A percentile compares a stretch with the other conserved stretches of the same genome.
These are phyloP conservation scores for Colletes collaris DNA, from an alignment of 2,888 invertebrate species.

Conservation along the genomic window DNA sequence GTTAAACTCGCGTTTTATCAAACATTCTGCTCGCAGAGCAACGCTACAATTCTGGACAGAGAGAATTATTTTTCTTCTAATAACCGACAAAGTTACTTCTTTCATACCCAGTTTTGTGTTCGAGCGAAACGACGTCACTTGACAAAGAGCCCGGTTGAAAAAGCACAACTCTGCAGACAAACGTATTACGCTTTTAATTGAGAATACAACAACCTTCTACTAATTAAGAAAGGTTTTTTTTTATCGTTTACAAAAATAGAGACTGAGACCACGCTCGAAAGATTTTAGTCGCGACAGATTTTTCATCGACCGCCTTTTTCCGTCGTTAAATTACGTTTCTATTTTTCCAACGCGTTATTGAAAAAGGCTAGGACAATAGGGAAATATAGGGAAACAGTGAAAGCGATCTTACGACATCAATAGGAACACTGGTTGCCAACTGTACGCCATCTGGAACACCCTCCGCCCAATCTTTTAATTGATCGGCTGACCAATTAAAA, in stretches of 20 bases:
- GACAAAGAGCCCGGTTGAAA: not conserved
- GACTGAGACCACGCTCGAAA: not conserved
- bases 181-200: not conserved
- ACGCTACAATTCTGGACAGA: no score
- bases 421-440: not conserved
- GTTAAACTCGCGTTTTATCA: no score
- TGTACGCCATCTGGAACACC: not conserved
- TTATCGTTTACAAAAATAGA: not conserved
- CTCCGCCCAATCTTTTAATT: conserved; percentile 1
- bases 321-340: no score
- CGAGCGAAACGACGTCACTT: not conserved
- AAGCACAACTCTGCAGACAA: not conserved
- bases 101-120: not conserved
- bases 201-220: not conserved
- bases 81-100: conserved; percentile 5
- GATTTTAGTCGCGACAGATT: not conserved
- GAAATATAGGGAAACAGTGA: not conserved
- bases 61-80: conserved; percentile 3
- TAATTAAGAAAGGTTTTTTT: not conserved
- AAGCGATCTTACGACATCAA: not conserved
- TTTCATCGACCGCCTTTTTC: no score
- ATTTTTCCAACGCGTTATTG: no score
- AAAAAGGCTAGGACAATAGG: not conserved
- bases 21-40: no score
- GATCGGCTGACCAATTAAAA: not conserved